These are phyloP conservation scores for Metopia argyrocephala DNA, from an alignment of 2,888 invertebrate species.

Conservation along the genomic window DNA sequence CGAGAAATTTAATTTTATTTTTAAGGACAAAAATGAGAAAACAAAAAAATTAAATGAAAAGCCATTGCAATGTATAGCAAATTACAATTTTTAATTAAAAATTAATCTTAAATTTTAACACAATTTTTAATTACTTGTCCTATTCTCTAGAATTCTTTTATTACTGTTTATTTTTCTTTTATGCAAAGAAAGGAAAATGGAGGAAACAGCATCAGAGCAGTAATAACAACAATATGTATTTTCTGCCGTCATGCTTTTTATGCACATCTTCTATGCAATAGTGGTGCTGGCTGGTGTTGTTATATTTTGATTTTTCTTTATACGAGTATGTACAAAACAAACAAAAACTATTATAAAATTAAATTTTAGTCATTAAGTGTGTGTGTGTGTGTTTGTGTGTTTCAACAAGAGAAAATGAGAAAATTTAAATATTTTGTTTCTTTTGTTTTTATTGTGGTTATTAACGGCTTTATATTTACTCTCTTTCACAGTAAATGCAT, in stretches of 20 bases:
- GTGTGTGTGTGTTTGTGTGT: background rate
- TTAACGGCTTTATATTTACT: background rate
- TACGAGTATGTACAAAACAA: too few species aligned
- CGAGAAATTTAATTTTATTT: too few species aligned
- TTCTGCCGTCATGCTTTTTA: background rate
- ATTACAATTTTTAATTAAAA: constrained; percentile 8
- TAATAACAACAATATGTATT: background rate
- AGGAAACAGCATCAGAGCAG: background rate
- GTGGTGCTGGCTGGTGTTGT: too few species aligned
- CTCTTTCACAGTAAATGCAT: background rate
- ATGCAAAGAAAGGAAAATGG: background rate
- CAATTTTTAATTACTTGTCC: constrained; percentile 6
- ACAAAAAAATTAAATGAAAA: background rate
- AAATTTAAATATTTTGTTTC: background rate
- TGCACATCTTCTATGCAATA: background rate
- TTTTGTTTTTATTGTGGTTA: background rate
- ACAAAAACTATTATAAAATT: too few species aligned
- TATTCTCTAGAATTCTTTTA: background rate
- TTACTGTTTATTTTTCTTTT: background rate
- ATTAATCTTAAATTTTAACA: constrained; percentile 1
- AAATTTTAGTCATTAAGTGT: too few species aligned
- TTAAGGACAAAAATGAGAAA: too few species aligned
- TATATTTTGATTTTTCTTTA: too few species aligned
- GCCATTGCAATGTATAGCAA: background rate
- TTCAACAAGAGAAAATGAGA: too few species aligned